Evolutionary conservation across 2,888 invertebrate genomes (phyloP), one percentile per base, ranked within the genome.

Genomic region (Pandemis heparana): DNA sequence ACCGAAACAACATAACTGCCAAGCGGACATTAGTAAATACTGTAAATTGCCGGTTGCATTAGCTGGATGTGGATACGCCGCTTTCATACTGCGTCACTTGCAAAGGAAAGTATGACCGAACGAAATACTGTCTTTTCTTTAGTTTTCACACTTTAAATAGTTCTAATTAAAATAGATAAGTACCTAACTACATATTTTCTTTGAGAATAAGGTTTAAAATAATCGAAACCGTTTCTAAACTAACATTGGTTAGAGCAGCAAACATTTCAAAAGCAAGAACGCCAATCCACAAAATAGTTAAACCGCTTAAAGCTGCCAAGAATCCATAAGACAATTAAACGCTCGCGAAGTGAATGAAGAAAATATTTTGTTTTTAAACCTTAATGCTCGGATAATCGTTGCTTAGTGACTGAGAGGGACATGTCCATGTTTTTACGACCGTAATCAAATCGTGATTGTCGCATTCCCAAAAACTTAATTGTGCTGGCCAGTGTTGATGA

Each of bases 371-470:
- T 71, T 71, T 53, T 32, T 60, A 60, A 64, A 10, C 18, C 23
- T 59, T 62, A 70, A 53, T 41, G 38, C 41, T 74, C 59, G 16
- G 68, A 68, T 65, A 70, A 63, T 73, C 7, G 48, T 68, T 65
- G 63, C 63, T 41, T 18, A 53, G 61, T 53, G 67, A 62, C 64
- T 9, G 51, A 51, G 60, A 10, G n/a, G 38, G 74, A 46, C 77
- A 71, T 77, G 66, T 77, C 89, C 89, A 89, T 80, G 83, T 89
- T 89, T 87, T 90, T 88, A 88, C 82, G 82, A 86, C 87, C 76
- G 83, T 88, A 91, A 92, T 93, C 92, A 92, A 93, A 92, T 87
- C 88, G 88, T 92, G 91, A 94, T 92, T 92, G 93, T 93, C 90
- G 90, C 89, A 84, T 87, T 87, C 85, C 87, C 85, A 89, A 92